Base-by-base conservation (phyloP, 2,113 vertebrate genomes). In the Ondatra zibethicus region DNA sequence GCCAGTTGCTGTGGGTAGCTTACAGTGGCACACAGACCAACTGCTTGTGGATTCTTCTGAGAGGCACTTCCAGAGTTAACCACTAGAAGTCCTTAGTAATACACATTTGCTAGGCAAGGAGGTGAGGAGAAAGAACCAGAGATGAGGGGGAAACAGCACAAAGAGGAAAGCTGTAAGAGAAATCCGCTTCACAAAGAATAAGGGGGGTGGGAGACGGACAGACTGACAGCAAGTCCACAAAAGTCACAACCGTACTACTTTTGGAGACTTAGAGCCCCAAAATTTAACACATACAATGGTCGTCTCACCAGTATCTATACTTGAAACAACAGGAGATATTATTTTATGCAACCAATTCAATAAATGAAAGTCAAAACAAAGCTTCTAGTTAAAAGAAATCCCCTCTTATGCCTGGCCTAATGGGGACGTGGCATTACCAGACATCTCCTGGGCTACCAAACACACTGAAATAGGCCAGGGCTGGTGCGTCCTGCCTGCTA, bases 31-130 rank as follows among this genome's bases (percentile, higher is more conserved):
- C 23, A n/a, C 5, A 47, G 27, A 75, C 47, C 2, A 4, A n/a
- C 2, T 33, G 73, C 12, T 93, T 52, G n/a, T 65, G 76, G 91
- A 27, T 25, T 27, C 52, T 88, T 88, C 92, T 91, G 72, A 70
- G 55, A 70, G 36, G 91, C 68, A 95, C 42, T 97, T 98, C 96
- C 95, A 91, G 68, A 13, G 36, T 84, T 21, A 91, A 91, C 97
- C 97, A 91, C 97, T 96, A 98, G 98, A 97, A 97, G 97, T 96
- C 97, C 96, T 95, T 96, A 96, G 97, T 29, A 84, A 95, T 42
- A 89, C 95, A 92, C 73, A 61, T 70, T 92, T 92, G 80, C 70
- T 19, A 63, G 72, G 76, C 45, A 55, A 63, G 89, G 61, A 80
- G 25, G 84, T 2, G 65, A 80, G 86, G 76, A 80, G 70, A 91